These are phyloP conservation scores for Smittia aterrima DNA, from an alignment of 2,888 invertebrate species.

Conservation along the genomic window DNA sequence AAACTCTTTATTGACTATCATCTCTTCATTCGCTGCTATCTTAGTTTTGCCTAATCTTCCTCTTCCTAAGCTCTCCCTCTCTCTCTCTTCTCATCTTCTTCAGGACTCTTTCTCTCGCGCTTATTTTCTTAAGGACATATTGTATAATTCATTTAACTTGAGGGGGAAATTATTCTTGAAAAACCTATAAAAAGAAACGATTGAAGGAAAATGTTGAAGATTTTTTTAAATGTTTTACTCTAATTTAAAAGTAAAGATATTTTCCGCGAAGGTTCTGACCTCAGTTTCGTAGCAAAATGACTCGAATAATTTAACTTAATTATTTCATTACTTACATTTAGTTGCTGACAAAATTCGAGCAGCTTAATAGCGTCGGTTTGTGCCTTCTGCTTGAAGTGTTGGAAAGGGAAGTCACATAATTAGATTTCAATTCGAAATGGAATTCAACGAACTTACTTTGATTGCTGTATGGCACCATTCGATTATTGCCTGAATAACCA, in stretches of 20 bases:
- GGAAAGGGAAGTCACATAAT: background rate
- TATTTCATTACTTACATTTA: background rate
- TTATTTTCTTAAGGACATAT: background rate
- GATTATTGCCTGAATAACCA: slow-evolving; percentile 8
- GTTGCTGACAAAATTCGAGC: background rate
- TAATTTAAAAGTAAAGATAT: too few relatives aligned
- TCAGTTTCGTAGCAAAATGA: too few relatives aligned
- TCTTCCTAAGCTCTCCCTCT: background rate
- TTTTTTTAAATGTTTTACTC: background rate
- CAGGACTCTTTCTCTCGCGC: background rate
- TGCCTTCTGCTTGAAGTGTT: background rate
- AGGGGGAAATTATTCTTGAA: background rate
- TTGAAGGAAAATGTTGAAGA: background rate
- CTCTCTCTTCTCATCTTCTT: background rate
- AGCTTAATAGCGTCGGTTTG: slow-evolving; percentile 1
- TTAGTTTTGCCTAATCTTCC: background rate
- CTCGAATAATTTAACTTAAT: background rate
- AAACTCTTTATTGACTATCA: too few relatives aligned
- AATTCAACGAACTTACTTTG: slow-evolving; percentile 21
- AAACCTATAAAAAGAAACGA: background rate
- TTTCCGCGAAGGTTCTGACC: background rate
- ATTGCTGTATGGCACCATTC: slow-evolving; percentile 16
- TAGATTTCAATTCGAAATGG: background rate
- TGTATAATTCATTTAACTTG: background rate
- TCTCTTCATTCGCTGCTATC: too few relatives aligned